These are phyloP conservation scores for Pitta sordida DNA, from an alignment of 2,113 vertebrate species.

Conservation along the genomic window DNA sequence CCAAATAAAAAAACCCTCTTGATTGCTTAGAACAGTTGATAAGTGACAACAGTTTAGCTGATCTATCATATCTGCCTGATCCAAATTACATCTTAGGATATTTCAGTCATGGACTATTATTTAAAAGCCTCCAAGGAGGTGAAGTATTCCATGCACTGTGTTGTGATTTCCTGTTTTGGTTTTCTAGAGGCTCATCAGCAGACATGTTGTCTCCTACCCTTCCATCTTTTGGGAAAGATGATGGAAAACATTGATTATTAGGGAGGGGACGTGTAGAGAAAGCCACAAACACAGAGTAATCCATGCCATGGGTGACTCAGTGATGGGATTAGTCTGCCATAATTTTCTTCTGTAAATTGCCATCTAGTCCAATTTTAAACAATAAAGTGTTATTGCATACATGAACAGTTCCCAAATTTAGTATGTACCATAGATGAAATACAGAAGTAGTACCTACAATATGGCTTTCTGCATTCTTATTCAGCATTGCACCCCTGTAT, in stretches of 20 bases:
- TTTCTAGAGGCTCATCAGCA: background rate
- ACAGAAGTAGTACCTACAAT: background rate
- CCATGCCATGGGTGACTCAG: background rate
- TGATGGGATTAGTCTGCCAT: background rate
- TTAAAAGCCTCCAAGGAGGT: background rate
- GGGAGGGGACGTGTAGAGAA: background rate
- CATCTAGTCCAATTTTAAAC: background rate
- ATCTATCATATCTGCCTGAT: background rate
- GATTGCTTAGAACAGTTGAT: background rate
- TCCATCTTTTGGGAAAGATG: background rate
- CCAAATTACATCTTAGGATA: background rate
- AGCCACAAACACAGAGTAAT: accelerated
- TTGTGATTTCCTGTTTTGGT: background rate
- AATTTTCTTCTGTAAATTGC: background rate
- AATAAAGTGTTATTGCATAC: background rate
- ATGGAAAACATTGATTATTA: background rate
- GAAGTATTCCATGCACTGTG: background rate
- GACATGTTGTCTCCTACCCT: background rate
- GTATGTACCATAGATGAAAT: background rate
- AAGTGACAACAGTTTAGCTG: background rate
- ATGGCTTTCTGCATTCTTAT: background rate
- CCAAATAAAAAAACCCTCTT: background rate
- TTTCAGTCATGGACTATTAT: background rate
- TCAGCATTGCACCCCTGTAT: background rate
- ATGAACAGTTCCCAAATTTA: background rate